phyloP scores from a whole-genome alignment of 1,140 invertebrate genomes.

The Bombus affinis region DNA sequence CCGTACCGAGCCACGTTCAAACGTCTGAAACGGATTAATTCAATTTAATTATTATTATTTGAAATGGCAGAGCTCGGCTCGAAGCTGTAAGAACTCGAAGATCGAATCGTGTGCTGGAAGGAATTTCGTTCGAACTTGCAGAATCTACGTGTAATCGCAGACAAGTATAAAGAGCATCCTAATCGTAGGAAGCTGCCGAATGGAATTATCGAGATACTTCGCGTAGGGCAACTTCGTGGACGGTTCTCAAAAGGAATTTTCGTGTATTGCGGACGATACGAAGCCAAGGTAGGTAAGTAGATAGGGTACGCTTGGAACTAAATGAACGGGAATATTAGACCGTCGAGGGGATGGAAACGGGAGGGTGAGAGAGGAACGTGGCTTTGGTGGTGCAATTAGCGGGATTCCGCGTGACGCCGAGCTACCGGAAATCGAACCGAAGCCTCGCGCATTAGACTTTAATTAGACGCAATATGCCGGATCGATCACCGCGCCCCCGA shows the following conservation, averaged over 20 bases:
- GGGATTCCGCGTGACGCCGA: constrained; percentile 53
- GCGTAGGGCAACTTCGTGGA: no score
- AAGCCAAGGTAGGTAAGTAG: neutral
- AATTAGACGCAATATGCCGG: constrained; percentile 52
- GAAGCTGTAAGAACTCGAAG: no score
- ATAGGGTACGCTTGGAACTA: neutral
- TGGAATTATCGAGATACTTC: neutral
- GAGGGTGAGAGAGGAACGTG: neutral
- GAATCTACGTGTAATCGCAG: no score
- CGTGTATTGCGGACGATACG: neutral
- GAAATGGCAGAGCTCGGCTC: no score
- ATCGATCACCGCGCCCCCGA: constrained; percentile 19
- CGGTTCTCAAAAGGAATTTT: constrained; percentile 16
- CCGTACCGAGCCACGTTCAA: no score
- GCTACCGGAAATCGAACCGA: constrained; percentile 55
- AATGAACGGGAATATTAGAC: constrained; percentile 41
- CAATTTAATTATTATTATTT: no score
- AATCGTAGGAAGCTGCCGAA: no score
- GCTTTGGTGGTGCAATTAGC: constrained; percentile 51
- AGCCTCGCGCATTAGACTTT: constrained; percentile 55
- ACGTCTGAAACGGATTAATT: no score
- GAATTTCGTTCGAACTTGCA: no score
- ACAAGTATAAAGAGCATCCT: no score
- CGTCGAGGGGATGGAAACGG: no score
- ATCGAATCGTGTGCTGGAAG: no score